phyloP scores from a whole-genome alignment of 2,113 vertebrate genomes.

The Nothoprocta pentlandii region DNA sequence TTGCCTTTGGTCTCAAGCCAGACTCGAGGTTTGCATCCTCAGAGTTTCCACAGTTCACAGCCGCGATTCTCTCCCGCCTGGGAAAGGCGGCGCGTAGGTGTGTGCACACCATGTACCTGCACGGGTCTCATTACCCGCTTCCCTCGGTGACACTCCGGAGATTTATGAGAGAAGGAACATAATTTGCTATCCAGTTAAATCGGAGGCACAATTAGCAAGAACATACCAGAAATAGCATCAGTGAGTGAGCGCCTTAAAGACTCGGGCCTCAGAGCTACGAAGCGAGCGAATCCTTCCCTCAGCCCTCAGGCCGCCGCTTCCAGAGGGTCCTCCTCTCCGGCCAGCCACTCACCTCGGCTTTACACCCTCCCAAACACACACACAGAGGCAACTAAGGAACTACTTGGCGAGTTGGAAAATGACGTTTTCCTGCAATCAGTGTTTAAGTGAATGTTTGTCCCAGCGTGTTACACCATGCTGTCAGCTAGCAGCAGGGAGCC shows the following conservation, averaged over 20 bases:
- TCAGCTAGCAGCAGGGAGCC: conserved; percentile 83
- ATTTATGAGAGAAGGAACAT: neutral
- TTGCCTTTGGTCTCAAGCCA: neutral
- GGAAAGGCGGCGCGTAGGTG: neutral
- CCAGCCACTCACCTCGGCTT: neutral
- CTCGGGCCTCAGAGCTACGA: conserved; percentile 18
- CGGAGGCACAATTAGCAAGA: neutral
- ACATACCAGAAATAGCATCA: conserved; percentile 12
- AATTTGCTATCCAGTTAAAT: neutral
- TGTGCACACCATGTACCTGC: neutral
- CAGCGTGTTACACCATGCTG: conserved; percentile 82
- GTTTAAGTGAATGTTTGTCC: conserved; percentile 90
- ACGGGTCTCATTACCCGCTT: conserved; percentile 6
- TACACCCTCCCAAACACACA: neutral
- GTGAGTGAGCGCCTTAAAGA: neutral
- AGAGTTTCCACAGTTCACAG: neutral
- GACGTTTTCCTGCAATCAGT: conserved; percentile 84
- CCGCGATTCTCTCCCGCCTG: neutral
- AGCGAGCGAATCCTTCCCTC: conserved; percentile 37
- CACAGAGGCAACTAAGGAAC: neutral
- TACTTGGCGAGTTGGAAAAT: conserved; percentile 65
- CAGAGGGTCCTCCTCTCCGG: neutral
- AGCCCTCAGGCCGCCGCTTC: neutral
- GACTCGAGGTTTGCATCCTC: neutral
- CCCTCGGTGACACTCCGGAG: neutral